A percentile compares a stretch with the other conserved stretches of the same genome.
These are phyloP conservation scores for Volucella inanis DNA, from an alignment of 2,888 invertebrate genomes.

Conservation along the genomic window DNA sequence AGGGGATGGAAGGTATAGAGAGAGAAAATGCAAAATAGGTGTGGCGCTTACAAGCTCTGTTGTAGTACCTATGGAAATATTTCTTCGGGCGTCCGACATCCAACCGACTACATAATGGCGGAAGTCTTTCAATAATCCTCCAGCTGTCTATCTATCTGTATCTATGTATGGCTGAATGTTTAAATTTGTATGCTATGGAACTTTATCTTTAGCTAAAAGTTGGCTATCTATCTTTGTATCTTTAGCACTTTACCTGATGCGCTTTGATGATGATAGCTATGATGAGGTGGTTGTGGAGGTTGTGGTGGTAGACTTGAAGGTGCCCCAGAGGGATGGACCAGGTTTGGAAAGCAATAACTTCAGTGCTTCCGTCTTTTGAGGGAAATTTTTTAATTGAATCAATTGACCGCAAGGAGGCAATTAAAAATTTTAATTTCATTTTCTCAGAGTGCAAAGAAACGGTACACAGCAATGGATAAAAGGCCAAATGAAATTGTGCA, in stretches of 20 bases:
- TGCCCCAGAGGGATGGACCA: no score
- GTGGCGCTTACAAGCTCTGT: slow-evolving; percentile 34
- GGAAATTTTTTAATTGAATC: slow-evolving; percentile 69
- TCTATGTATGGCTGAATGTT: no score
- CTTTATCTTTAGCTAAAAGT: slow-evolving; percentile 19
- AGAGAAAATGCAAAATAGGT: slow-evolving; percentile 54
- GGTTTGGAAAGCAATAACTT: background rate
- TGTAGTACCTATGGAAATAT: background rate
- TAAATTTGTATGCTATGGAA: background rate
- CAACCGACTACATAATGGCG: slow-evolving; percentile 1
- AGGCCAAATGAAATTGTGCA: slow-evolving; percentile 37
- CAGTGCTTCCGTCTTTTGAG: slow-evolving; percentile 34
- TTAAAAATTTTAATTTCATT: slow-evolving; percentile 71
- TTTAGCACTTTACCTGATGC: slow-evolving; percentile 43
- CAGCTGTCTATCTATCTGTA: background rate
- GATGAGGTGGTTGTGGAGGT: background rate
- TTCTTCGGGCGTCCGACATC: background rate
- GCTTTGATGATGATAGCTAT: background rate
- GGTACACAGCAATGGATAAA: slow-evolving; percentile 4
- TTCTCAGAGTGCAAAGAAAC: slow-evolving; percentile 9
- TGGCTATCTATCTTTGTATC: slow-evolving; percentile 30
- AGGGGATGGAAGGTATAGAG: slow-evolving; percentile 1
- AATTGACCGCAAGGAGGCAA: slow-evolving; percentile 69
- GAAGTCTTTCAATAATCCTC: slow-evolving; percentile 39
- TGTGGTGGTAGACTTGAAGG: no score